Percentiles rank a stretch among this genome's conserved stretches.
Conservation (phyloP, 1,140 invertebrate genomes). For the Stegodyphus mimosarum region DNA sequence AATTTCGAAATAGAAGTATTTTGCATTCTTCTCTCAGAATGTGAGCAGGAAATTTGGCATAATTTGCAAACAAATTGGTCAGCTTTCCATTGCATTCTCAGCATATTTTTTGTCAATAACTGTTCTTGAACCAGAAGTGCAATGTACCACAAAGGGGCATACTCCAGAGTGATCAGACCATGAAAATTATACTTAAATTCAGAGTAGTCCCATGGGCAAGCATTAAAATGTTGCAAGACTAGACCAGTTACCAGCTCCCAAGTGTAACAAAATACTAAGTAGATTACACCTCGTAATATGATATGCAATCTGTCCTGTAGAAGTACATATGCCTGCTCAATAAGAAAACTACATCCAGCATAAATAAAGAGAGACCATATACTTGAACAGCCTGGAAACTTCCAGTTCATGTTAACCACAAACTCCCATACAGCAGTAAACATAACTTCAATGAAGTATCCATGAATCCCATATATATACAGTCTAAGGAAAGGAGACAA, state of each 20-base stretch:
- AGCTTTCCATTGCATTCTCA: constrained; percentile 66
- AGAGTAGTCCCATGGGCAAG: constrained; percentile 73
- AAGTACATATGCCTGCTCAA: constrained; percentile 69
- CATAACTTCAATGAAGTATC: constrained; percentile 71
- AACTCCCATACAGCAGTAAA: constrained; percentile 73
- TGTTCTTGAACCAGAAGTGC: constrained; percentile 68
- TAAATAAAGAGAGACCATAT: constrained; percentile 72
- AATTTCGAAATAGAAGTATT: not conserved
- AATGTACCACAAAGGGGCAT: constrained; percentile 72
- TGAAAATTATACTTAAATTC: constrained; percentile 70
- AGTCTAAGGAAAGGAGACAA: constrained; percentile 65
- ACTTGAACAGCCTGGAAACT: constrained; percentile 70
- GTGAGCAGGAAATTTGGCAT: not conserved
- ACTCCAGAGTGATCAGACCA: constrained; percentile 72
- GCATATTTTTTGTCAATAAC: constrained; percentile 67
- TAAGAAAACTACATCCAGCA: constrained; percentile 68
- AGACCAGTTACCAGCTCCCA: constrained; percentile 72
- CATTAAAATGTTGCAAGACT: constrained; percentile 70
- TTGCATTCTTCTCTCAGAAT: not conserved
- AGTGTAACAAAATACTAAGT: constrained; percentile 70
- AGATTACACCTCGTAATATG: constrained; percentile 68
- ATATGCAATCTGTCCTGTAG: constrained; percentile 67
- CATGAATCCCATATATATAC: constrained; percentile 73
- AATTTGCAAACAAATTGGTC: not conserved
- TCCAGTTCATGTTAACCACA: constrained; percentile 70